These are phyloP conservation scores for Helicoverpa assulta DNA, from an alignment of 2,888 invertebrate species.

Conservation along the genomic window DNA sequence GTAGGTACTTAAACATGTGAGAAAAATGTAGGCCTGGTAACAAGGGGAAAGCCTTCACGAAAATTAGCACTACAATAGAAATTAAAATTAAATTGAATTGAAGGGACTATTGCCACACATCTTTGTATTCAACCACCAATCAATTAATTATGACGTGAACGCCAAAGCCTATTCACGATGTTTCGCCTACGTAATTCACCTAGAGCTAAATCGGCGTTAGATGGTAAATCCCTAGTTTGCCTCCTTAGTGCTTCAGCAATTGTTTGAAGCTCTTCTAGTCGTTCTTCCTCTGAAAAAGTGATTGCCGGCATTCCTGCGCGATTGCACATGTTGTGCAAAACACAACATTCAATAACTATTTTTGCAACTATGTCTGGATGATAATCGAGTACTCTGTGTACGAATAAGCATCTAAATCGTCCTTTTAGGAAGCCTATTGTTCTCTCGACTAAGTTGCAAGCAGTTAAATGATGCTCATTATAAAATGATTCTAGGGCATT, in stretches of 20 bases:
- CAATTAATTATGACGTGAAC: too few relatives aligned
- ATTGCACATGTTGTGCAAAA: conserved; percentile 13
- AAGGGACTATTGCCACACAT: too few relatives aligned
- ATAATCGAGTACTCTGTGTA: conserved; percentile 12
- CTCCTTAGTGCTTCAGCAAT: conserved; percentile 25
- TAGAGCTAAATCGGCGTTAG: too few relatives aligned
- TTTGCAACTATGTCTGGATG: background rate
- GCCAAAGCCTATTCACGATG: too few relatives aligned
- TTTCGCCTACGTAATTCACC: too few relatives aligned
- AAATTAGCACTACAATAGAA: too few relatives aligned
- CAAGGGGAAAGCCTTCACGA: too few relatives aligned
- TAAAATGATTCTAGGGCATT: conserved; percentile 11
- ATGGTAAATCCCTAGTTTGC: too few relatives aligned
- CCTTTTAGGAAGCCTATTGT: conserved; percentile 15
- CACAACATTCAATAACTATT: conserved; percentile 10
- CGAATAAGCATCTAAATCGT: conserved; percentile 13
- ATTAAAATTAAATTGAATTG: too few relatives aligned
- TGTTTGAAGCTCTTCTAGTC: conserved; percentile 19
- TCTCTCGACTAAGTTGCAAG: conserved; percentile 1
- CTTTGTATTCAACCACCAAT: too few relatives aligned
- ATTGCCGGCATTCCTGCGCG: conserved; percentile 7
- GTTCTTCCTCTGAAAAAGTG: conserved; percentile 8
- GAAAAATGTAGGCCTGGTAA: too few relatives aligned
- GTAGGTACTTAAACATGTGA: too few relatives aligned
- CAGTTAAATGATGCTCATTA: conserved; percentile 10